These are phyloP conservation scores for Ctenochaetus hawaiiensis DNA, from an alignment of 2,797 vertebrate genomes.

Conservation along the genomic window DNA sequence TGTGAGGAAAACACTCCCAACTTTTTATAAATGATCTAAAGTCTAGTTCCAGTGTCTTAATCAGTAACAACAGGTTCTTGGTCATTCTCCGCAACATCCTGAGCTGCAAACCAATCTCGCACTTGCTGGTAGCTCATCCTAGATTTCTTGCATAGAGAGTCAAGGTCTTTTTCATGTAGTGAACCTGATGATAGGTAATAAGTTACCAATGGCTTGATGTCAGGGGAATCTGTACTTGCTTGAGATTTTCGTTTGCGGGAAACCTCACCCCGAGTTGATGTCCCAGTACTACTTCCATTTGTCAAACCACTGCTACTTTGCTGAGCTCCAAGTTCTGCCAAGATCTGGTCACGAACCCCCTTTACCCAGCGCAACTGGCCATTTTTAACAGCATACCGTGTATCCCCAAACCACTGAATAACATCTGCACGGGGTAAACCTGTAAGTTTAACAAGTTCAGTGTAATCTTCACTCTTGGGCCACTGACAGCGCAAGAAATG, in stretches of 20 bases:
- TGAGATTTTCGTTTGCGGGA: constrained; percentile 82
- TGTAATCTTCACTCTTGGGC: constrained; percentile 92
- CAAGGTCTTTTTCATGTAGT: constrained; percentile 89
- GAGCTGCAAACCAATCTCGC: constrained; percentile 90
- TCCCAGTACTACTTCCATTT: constrained; percentile 57
- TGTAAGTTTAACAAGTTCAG: constrained; percentile 89
- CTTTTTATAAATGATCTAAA: constrained; percentile 45
- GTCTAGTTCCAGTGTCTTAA: constrained; percentile 68
- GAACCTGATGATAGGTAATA: constrained; percentile 85
- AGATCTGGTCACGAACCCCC: constrained; percentile 85
- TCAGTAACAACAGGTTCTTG: constrained; percentile 84
- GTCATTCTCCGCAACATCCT: constrained; percentile 80
- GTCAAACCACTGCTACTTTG: constrained; percentile 73
- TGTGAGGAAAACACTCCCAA: constrained; percentile 46
- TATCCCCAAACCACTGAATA: constrained; percentile 96
- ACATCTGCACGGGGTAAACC: constrained; percentile 91
- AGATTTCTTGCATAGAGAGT: constrained; percentile 88
- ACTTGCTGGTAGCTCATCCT: constrained; percentile 91
- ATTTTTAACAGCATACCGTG: constrained; percentile 93
- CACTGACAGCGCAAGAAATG: constrained; percentile 92
- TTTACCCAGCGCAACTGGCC: constrained; percentile 93
- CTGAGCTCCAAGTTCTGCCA: constrained; percentile 83
- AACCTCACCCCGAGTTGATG: constrained; percentile 62
- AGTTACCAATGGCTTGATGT: constrained; percentile 84
- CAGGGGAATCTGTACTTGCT: constrained; percentile 68